Evolutionary conservation across 2,113 vertebrate species (phyloP).

Genomic region (Chaetura pelagica): DNA sequence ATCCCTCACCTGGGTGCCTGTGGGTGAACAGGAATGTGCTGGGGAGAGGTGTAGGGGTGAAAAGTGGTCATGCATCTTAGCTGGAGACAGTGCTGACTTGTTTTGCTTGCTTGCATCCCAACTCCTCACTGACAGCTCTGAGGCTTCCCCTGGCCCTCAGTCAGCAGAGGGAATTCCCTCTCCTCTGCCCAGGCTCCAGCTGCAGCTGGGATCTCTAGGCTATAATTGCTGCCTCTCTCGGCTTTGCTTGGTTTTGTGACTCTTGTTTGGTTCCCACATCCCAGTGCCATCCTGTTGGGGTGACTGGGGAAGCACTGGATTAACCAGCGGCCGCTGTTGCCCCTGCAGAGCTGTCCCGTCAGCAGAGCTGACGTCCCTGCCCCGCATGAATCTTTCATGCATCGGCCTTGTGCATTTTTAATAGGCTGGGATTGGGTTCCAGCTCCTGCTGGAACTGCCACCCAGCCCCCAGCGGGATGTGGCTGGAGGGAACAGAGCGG

Average conservation of each 20-base stretch:
- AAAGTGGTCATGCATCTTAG: rapidly evolving
- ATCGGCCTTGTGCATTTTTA: not conserved
- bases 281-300: not conserved
- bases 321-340: not conserved
- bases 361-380: not conserved
- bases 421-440: not conserved
- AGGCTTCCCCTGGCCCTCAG: conserved; percentile 17
- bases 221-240: not conserved
- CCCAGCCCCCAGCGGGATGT: not conserved
- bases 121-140: not conserved
- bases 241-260: not conserved
- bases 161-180: conserved; percentile 43
- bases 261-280: not conserved
- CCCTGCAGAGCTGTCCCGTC: not conserved
- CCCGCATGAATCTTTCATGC: not conserved
- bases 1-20: not conserved
- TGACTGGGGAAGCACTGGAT: not conserved
- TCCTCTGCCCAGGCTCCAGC: not conserved
- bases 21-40: not conserved
- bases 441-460: not conserved
- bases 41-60: not conserved
- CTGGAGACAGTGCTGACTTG: not conserved
- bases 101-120: not conserved
- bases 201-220: not conserved
- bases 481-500: not conserved